Evolutionary conservation across 2,888 invertebrate genomes (phyloP).

Genomic region (Sepiola atlantica): DNA sequence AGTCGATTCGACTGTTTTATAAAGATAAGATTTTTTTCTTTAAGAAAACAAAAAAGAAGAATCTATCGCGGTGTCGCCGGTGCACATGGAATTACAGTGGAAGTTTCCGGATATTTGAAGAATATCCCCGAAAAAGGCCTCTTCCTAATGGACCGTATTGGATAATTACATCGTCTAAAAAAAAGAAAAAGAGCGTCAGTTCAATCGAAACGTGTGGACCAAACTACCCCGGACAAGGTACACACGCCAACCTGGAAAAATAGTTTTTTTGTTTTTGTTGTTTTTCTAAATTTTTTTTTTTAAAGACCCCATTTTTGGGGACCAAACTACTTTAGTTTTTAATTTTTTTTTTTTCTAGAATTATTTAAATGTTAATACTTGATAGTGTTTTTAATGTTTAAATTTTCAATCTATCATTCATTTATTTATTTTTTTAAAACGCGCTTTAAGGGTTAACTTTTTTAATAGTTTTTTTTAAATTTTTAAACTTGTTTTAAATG

Average conservation of each 20-base stretch:
- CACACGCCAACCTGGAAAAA: neutral
- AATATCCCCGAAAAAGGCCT: too few relatives aligned
- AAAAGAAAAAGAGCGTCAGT: neutral
- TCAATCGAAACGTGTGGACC: neutral
- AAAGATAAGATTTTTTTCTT: neutral
- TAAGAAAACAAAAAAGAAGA: neutral
- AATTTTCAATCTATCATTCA: too few relatives aligned
- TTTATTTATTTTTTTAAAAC: too few relatives aligned
- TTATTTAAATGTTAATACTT: neutral
- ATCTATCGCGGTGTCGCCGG: neutral
- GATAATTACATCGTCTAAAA: neutral
- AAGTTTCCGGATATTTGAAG: neutral
- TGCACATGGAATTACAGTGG: neutral
- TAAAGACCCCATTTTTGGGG: neutral
- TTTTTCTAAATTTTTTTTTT: too few relatives aligned
- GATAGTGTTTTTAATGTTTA: neutral
- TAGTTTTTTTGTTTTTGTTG: too few relatives aligned
- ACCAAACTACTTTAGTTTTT: neutral
- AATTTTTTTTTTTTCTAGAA: neutral
- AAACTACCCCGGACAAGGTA: neutral
- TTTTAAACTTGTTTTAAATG: too few relatives aligned
- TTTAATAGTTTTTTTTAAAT: too few relatives aligned
- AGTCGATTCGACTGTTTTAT: neutral
- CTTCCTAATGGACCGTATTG: neutral
- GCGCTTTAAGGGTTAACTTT: too few relatives aligned